These are phyloP conservation scores for Harpegnathos saltator DNA, from an alignment of 1,140 invertebrate species.

Conservation along the genomic window DNA sequence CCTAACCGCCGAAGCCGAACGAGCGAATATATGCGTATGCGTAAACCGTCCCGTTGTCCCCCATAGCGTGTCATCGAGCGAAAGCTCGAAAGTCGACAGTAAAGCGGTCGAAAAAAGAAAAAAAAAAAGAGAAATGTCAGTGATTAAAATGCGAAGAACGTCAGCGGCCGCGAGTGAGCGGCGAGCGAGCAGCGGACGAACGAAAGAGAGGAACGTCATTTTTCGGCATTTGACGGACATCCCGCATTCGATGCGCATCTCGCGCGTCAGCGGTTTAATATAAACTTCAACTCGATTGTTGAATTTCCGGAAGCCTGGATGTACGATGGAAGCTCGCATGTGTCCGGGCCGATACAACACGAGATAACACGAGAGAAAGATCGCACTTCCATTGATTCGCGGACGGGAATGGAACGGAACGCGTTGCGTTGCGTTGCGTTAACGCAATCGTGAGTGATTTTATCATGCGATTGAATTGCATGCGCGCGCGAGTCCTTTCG, in stretches of 20 bases:
- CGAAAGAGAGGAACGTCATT: not conserved
- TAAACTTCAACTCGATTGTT: conserved; percentile 13
- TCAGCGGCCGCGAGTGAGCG: not conserved
- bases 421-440: too few relatives aligned
- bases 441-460: not conserved
- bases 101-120: conserved; percentile 3
- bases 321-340: not conserved
- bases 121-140: too few relatives aligned
- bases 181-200: not conserved
- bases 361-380: conserved; percentile 1
- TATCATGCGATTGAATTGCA: too few relatives aligned
- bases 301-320: conserved; percentile 2
- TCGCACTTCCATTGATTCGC: conserved; percentile 1
- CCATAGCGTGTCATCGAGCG: too few relatives aligned
- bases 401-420: too few relatives aligned
- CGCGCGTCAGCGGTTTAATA: conserved; percentile 9
- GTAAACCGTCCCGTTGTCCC: too few relatives aligned
- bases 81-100: too few relatives aligned
- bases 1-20: too few relatives aligned
- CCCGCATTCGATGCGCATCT: not conserved
- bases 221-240: conserved; percentile 9
- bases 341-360: not conserved
- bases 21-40: too few relatives aligned
- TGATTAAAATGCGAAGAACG: too few relatives aligned
- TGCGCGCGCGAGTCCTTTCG: too few relatives aligned